phyloP scores from a whole-genome alignment of 2,797 vertebrate genomes.

The Lophotriccus pileatus region DNA sequence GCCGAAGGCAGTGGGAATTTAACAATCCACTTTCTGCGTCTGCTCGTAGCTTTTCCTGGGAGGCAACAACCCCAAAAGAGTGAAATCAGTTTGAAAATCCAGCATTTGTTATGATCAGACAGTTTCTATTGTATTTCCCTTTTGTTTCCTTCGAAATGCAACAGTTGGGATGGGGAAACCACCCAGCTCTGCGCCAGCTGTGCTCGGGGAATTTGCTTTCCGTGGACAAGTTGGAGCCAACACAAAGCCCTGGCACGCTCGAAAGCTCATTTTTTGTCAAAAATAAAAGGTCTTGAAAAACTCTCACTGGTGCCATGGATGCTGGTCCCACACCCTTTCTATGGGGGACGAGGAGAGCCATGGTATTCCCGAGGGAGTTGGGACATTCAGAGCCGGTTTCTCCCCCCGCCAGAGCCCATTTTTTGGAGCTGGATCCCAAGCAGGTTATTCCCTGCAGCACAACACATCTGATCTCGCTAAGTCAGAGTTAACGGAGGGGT shows the following conservation, averaged over 20 bases:
- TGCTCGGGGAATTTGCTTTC: neutral
- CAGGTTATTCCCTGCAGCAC: neutral
- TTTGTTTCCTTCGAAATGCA: neutral
- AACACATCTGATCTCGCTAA: neutral
- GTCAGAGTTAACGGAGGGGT: neutral
- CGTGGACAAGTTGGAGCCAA: neutral
- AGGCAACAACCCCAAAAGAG: neutral
- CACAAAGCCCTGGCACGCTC: rapidly evolving
- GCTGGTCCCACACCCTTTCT: neutral
- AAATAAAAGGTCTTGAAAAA: neutral
- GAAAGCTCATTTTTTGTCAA: neutral
- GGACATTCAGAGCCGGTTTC: neutral
- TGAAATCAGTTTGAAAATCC: neutral
- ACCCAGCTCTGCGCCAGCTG: neutral
- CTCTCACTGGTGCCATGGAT: neutral
- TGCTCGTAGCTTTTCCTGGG: neutral
- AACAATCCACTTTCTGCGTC: neutral
- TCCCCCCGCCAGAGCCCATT: neutral
- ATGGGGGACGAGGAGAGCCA: rapidly evolving
- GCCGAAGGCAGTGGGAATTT: neutral
- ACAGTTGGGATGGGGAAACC: neutral
- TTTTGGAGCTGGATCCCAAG: neutral
- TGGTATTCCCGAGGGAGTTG: neutral
- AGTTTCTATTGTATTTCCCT: neutral
- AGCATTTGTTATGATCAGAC: neutral